Percentiles rank a stretch among this genome's conserved stretches.
Evolutionary conservation across 2,113 vertebrate genomes (phyloP).

Genomic region (Blennius ocellaris): DNA sequence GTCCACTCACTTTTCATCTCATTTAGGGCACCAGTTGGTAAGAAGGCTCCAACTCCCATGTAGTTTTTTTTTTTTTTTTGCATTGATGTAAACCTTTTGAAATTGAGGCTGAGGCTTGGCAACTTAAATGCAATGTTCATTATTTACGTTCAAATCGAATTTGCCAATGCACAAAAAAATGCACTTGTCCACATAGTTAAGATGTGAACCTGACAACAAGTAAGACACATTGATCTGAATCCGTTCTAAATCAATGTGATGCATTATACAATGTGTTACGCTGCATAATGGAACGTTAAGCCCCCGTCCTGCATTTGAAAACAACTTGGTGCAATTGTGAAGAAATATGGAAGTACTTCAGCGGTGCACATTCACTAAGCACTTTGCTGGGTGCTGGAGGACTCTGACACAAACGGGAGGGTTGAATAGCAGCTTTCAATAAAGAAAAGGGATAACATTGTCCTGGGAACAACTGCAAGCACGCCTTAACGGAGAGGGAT

Average conservation of each 20-base stretch:
- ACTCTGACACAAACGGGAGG: conserved; percentile 54
- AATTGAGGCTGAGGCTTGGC: not conserved
- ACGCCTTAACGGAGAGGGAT: conserved; percentile 62
- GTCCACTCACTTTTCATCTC: not conserved
- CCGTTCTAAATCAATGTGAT: conserved; percentile 55
- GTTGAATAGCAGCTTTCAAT: conserved; percentile 68
- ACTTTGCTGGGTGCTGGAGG: conserved; percentile 59
- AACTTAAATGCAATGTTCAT: not conserved
- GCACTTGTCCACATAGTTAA: not conserved
- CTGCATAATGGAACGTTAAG: conserved; percentile 57
- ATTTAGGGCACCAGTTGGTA: not conserved
- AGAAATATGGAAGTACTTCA: conserved; percentile 66
- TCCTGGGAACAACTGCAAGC: conserved; percentile 47
- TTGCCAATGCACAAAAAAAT: not conserved
- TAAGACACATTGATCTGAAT: conserved; percentile 38
- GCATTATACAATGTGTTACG: conserved; percentile 52
- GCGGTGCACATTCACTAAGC: conserved; percentile 55
- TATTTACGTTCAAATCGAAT: not conserved
- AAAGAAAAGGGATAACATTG: conserved; percentile 70
- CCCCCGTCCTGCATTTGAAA: conserved; percentile 49
- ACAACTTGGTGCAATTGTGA: conserved; percentile 58
- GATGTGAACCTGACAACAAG: conserved; percentile 1
- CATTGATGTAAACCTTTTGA: not conserved
- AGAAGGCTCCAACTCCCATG: not conserved
- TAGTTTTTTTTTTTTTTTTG: not conserved